Evolutionary conservation across 2,888 invertebrate genomes (phyloP).

Genomic region (Chouioia cunea): DNA sequence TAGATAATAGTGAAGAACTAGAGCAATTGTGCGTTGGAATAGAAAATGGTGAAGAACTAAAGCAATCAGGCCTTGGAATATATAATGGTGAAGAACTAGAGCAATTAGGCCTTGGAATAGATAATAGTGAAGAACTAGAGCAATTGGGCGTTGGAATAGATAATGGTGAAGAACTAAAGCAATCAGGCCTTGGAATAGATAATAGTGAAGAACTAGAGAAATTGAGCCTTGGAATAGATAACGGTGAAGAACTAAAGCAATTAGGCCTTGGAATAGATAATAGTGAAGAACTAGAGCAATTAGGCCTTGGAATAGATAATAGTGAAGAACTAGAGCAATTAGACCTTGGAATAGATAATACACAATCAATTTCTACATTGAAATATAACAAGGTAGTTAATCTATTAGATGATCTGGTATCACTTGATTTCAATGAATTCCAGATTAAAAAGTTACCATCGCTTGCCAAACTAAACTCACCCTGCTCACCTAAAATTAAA

Average conservation of each 20-base stretch:
- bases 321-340: slow-evolving; percentile 11
- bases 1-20: slow-evolving; percentile 9
- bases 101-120: slow-evolving; percentile 6
- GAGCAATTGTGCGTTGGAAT: slow-evolving; percentile 5
- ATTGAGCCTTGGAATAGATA: slow-evolving; percentile 11
- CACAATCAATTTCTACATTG: no score
- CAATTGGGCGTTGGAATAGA: slow-evolving; percentile 11
- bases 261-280: slow-evolving; percentile 10
- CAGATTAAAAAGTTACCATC: slow-evolving; percentile 3
- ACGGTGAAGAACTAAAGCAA: slow-evolving; percentile 9
- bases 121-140: slow-evolving; percentile 7
- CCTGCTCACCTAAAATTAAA: background rate
- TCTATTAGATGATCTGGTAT: background rate
- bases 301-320: slow-evolving; percentile 5
- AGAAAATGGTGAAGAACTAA: slow-evolving; percentile 10
- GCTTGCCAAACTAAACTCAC: background rate
- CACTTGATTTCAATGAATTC: background rate
- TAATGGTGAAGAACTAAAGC: slow-evolving; percentile 5
- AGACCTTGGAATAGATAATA: slow-evolving; percentile 4
- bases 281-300: slow-evolving; percentile 6
- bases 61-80: slow-evolving; percentile 4
- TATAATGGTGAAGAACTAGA: slow-evolving; percentile 12
- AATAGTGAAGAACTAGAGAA: slow-evolving; percentile 6
- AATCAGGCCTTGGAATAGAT: slow-evolving; percentile 11
- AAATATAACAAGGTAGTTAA: slow-evolving; percentile 4